Evolutionary conservation across 1,140 invertebrate species (phyloP), one percentile per base, ranked within the genome.

Genomic region (Meteorus sp.): DNA sequence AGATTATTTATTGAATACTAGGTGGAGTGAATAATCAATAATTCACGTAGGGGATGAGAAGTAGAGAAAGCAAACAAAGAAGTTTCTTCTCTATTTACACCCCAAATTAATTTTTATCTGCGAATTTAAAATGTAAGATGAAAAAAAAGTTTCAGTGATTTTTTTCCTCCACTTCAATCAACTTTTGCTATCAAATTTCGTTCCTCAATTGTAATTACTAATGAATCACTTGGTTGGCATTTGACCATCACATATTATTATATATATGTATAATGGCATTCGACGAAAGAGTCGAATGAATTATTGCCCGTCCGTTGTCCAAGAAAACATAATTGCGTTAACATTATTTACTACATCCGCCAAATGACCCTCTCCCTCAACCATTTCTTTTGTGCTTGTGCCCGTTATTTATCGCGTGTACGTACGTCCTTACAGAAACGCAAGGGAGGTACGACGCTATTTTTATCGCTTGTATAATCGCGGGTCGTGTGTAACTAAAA

Each of bases 381-480:
- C n/a, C n/a, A n/a, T n/a, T n/a, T n/a, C n/a, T n/a, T n/a, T n/a
- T n/a, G n/a, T n/a, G n/a, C 59, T 58, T 20, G 25, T 39, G 11
- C 22, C 17, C 54, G 61, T 69, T 72, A 72, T 69, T 72, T 69
- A 70, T 72, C 59, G 41, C 20, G 31, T 33, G 47, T 45, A 61
- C 35, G 22, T 43, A 17, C 33, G 6, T 9, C 22, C n/a, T 20
- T 20, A 53, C 25, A 4, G 15, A 44, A 59, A 43, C 29, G n/a
- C 47, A 59, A 33, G 31, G 19, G 22, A 47, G 55, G 19, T 25
- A 65, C 64, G 50, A 58, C 56, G 65, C 51, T 67, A 70, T 70
- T 72, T 72, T 72, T 70, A 72, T 72, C 67, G 65, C 19, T 55
- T 64, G 54, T 65, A 68, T 66, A 70, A 69, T 69, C 65, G n/a